These are phyloP conservation scores for Gonocerus acuteangulatus DNA, from an alignment of 2,888 invertebrate species.

Conservation along the genomic window DNA sequence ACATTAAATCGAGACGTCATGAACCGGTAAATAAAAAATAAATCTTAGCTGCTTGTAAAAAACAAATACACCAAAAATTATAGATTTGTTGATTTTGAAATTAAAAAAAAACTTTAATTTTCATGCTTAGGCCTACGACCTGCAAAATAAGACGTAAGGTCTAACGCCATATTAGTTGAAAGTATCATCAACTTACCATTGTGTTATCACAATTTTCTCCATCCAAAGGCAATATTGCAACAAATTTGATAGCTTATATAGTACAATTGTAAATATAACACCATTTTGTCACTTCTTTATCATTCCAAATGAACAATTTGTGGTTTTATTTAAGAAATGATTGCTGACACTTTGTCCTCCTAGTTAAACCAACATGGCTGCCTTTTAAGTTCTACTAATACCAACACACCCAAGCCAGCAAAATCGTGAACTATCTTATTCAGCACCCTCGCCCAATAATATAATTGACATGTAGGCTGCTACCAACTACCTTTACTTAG, in stretches of 20 bases:
- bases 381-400: neutral
- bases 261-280: neutral
- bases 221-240: constrained; percentile 38
- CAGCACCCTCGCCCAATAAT: too few species aligned
- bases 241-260: neutral
- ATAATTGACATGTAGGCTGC: too few species aligned
- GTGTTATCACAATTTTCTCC: constrained; percentile 35
- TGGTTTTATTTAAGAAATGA: neutral
- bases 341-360: neutral
- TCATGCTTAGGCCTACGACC: too few species aligned
- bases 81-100: too few species aligned
- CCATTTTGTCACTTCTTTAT: neutral
- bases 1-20: too few species aligned
- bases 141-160: too few species aligned
- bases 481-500: too few species aligned
- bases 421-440: too few species aligned
- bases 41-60: too few species aligned
- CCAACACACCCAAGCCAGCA: neutral
- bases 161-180: constrained; percentile 29
- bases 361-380: neutral
- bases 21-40: too few species aligned
- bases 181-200: constrained; percentile 35
- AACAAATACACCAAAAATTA: too few species aligned
- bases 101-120: too few species aligned
- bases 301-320: neutral